Evolutionary conservation across 2,797 vertebrate genomes (phyloP).

Genomic region (Danio choprae): DNA sequence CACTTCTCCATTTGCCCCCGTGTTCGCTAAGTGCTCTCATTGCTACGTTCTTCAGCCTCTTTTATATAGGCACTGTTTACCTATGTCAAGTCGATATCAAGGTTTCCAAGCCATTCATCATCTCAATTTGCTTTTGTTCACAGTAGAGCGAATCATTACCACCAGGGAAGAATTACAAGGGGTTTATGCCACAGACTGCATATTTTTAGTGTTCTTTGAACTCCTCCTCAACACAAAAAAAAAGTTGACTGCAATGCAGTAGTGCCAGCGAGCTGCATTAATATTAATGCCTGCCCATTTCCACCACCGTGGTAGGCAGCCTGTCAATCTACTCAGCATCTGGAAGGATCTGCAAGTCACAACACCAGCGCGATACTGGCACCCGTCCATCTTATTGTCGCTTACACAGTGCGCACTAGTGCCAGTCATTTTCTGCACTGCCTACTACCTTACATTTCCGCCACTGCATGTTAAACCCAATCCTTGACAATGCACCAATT

Average conservation of each 20-base stretch:
- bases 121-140: conserved; percentile 1
- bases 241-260: conserved; percentile 80
- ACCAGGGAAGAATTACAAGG: conserved; percentile 5
- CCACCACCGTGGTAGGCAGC: conserved; percentile 70
- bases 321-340: conserved; percentile 72
- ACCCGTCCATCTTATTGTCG: background rate
- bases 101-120: background rate
- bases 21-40: background rate
- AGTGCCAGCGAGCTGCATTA: conserved; percentile 75
- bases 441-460: background rate
- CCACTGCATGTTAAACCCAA: background rate
- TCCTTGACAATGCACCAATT: background rate
- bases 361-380: conserved; percentile 60
- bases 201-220: conserved; percentile 34
- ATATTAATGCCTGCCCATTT: conserved; percentile 79
- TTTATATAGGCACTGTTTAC: background rate
- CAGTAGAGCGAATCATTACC: conserved; percentile 16
- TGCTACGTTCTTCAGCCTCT: conserved; percentile 20
- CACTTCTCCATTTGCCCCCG: background rate
- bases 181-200: conserved; percentile 11
- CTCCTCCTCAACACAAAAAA: conserved; percentile 67
- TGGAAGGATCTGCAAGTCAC: conserved; percentile 56
- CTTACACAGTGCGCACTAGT: background rate
- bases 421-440: background rate
- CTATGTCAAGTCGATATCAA: conserved; percentile 22